phyloP scores from a whole-genome alignment of 2,888 invertebrate genomes.

The Lampropteryx suffumata region DNA sequence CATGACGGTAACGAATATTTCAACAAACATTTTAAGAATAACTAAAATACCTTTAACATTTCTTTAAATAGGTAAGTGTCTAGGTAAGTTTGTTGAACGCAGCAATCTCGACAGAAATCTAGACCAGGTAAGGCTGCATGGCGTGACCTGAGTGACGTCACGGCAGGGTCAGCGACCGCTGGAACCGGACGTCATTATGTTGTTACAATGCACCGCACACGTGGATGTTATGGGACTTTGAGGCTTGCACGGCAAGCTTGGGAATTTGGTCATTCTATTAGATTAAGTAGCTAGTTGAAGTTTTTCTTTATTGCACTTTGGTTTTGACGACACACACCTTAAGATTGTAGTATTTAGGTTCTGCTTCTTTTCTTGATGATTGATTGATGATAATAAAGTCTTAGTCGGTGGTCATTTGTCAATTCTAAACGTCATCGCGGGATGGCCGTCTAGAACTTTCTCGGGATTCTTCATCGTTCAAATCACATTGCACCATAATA shows the following conservation, averaged over 20 bases:
- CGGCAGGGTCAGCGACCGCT: slow-evolving; percentile 18
- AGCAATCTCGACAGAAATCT: slow-evolving; percentile 34
- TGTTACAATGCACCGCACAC: slow-evolving; percentile 16
- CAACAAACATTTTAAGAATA: not conserved
- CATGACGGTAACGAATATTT: no score
- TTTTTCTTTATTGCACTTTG: no score
- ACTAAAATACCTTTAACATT: not conserved
- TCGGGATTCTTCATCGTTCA: no score
- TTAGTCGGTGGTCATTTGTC: no score
- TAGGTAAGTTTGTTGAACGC: slow-evolving; percentile 10
- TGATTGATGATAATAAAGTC: no score
- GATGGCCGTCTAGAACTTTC: no score
- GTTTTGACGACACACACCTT: no score
- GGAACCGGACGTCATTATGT: slow-evolving; percentile 24
- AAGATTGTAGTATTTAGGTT: no score
- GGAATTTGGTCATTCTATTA: not conserved
- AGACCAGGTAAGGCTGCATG: slow-evolving; percentile 33
- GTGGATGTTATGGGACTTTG: not conserved
- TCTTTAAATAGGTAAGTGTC: not conserved
- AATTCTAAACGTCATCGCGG: no score
- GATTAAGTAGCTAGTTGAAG: no score
- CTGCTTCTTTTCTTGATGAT: no score
- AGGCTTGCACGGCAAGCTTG: slow-evolving; percentile 4
- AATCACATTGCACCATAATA: no score
- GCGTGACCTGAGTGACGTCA: slow-evolving; percentile 51